A percentile compares a stretch with the other conserved stretches of the same genome.
Evolutionary conservation across 2,113 vertebrate genomes (phyloP).

Genomic region (Eurypyga helias): DNA sequence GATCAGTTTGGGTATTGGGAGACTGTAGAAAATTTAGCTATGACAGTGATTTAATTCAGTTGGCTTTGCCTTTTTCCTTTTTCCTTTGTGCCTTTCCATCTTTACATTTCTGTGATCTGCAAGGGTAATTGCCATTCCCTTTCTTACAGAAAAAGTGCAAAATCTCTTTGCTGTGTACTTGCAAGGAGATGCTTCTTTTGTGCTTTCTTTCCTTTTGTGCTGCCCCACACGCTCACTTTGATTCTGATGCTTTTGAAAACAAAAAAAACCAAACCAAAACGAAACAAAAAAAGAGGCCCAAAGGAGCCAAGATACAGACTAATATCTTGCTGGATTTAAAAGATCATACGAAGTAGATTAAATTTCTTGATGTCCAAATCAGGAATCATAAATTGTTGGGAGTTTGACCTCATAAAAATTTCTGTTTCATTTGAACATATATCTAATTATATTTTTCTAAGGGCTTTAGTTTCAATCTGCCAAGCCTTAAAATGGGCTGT

Average conservation of each 20-base stretch:
- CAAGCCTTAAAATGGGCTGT: neutral
- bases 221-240: accelerated
- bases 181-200: neutral
- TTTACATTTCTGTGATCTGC: neutral
- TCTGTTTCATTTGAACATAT: neutral
- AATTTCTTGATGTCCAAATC: neutral
- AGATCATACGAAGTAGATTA: neutral
- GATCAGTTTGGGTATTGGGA: neutral
- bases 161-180: neutral
- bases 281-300: neutral
- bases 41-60: neutral
- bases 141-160: neutral
- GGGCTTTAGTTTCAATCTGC: neutral
- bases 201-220: neutral
- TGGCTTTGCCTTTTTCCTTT: neutral
- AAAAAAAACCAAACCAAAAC: too few relatives aligned
- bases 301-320: neutral
- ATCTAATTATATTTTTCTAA: neutral
- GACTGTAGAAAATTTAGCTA: neutral
- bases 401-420: neutral
- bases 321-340: neutral
- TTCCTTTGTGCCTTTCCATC: neutral
- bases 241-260: neutral
- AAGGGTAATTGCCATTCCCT: neutral
- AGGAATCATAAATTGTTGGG: neutral